Evolutionary conservation across 2,888 invertebrate species (phyloP), one percentile per base, ranked within the genome.

Genomic region (Idaea straminata): DNA sequence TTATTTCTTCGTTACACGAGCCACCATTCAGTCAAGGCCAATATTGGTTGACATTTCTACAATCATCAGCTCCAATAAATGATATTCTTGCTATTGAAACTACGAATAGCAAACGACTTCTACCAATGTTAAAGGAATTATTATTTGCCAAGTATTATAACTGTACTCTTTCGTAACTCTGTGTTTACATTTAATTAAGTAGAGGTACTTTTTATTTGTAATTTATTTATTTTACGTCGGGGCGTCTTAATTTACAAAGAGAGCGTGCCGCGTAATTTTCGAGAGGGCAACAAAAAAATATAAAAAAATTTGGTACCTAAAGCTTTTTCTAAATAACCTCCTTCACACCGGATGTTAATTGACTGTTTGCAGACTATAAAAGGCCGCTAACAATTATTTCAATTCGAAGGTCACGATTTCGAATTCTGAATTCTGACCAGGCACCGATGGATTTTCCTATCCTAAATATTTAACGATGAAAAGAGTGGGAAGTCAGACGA

Each of bases 151-250:
- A 47, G 36, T 36, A 36, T 36, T 47, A 47, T 13, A 62, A 35
- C 59, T 16, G 35, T 47, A 15, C 57, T 63, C 60, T 65, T 63
- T 15, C 61, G 65, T 67, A 62, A 63, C 67, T 68, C 62, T 62
- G 57, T 64, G 68, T 72, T 68, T 65, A 68, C 66, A 62, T 72
- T 67, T 64, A 63, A 72, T 68, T 68, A 68, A 13, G 36, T 36
- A 10, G 36, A 47, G 47, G 10, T 4, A 47, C 47, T 47, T 66
- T 66, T 69, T 69, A 65, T 69, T 72, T 67, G 67, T 65, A 62
- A 66, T 66, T 69, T 62, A 70, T 70, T 64, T 63, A 67, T 64
- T 67, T 69, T 59, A 34, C 62, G 66, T 66, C 59, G 61, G 61
- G 61, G 61, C 62, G 62, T 68, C 35, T 16, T 57, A 61, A 61